Percentiles rank a stretch among this genome's conserved stretches.
Conservation (phyloP, 2,797 vertebrate species). For the Periophthalmus magnuspinnatus region DNA sequence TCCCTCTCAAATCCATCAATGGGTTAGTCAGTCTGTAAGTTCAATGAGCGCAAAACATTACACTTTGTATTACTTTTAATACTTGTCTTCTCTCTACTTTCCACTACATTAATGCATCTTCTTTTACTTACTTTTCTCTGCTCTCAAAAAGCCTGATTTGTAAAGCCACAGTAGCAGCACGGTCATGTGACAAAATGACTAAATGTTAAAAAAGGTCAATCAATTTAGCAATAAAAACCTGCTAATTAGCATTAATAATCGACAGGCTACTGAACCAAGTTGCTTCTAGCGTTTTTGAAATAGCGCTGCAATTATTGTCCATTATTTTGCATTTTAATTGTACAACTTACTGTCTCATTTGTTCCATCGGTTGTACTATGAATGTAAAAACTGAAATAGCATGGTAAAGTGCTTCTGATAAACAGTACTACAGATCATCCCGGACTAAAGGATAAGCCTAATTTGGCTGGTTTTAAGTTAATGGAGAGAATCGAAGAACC, state of each 20-base stretch:
- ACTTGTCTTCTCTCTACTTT: too few relatives aligned
- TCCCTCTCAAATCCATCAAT: constrained; percentile 33
- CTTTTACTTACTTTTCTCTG: not conserved
- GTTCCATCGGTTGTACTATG: not conserved
- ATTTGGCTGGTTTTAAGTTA: too few relatives aligned
- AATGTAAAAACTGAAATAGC: not conserved
- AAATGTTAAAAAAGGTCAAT: not conserved
- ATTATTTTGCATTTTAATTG: not conserved
- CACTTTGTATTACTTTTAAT: not conserved
- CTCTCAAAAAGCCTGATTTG: not conserved
- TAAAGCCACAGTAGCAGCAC: not conserved
- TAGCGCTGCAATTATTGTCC: not conserved
- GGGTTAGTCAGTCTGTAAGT: constrained; percentile 36
- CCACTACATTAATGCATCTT: not conserved
- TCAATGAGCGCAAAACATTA: constrained; percentile 37
- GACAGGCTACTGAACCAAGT: too few relatives aligned
- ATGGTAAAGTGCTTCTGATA: too few relatives aligned
- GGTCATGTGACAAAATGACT: not conserved
- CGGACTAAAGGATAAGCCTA: too few relatives aligned
- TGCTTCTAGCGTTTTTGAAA: too few relatives aligned
- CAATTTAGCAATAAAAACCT: not conserved
- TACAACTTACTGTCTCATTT: not conserved
- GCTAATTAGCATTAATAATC: not conserved
- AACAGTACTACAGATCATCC: too few relatives aligned
- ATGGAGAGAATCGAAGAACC: too few relatives aligned